A percentile compares a stretch with the other conserved stretches of the same genome.
Conservation (phyloP, 2,888 invertebrate species). For the Tetragonula carbonaria region DNA sequence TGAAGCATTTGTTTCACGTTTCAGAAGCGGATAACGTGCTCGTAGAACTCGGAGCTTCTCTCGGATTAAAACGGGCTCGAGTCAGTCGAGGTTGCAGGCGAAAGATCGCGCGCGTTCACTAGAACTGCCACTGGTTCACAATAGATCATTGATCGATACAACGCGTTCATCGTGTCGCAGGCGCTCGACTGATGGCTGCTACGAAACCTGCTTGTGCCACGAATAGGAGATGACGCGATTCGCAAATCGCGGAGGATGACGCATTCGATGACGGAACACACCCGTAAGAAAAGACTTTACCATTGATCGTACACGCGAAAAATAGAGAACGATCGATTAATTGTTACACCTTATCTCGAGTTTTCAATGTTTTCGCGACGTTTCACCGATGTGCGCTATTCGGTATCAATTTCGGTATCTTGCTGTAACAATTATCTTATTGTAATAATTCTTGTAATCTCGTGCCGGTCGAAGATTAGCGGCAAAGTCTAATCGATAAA, state of each 20-base stretch:
- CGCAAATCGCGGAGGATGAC: conserved; percentile 17
- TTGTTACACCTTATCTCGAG: not conserved
- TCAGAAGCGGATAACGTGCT: not conserved
- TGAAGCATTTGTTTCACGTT: not conserved
- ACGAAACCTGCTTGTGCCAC: conserved; percentile 18
- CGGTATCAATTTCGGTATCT: not conserved
- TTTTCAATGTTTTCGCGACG: not conserved
- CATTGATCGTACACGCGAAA: not conserved
- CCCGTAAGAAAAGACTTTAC: conserved; percentile 12
- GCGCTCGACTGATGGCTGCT: conserved; percentile 6
- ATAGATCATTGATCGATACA: conserved; percentile 15
- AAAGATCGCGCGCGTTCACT: not conserved
- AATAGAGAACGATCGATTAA: not conserved
- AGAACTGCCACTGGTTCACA: not conserved
- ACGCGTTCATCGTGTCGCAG: conserved; percentile 2
- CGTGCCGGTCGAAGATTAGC: not conserved
- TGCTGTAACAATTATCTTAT: not conserved
- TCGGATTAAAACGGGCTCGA: not conserved
- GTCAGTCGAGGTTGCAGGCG: not conserved
- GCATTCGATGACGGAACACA: conserved; percentile 20
- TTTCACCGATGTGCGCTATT: not conserved
- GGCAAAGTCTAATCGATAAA: not conserved
- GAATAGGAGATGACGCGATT: conserved; percentile 49
- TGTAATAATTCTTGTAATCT: not conserved
- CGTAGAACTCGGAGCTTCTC: no score